Conservation (phyloP, 2,797 vertebrate species). For the Thalassophryne amazonica region DNA sequence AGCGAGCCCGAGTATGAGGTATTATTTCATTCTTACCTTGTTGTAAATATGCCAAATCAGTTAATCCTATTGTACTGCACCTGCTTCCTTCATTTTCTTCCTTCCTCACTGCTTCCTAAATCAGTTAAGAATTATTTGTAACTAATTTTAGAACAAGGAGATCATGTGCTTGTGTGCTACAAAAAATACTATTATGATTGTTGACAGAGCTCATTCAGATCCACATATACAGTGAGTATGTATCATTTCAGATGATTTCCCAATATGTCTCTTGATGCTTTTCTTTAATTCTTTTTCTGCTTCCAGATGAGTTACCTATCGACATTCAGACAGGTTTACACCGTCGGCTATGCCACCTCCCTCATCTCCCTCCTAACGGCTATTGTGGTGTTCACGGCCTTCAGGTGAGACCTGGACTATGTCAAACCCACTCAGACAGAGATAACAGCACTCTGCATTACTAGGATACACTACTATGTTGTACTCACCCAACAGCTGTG, state of each 20-base stretch:
- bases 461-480: background rate
- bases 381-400: constrained; percentile 74
- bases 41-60: constrained; percentile 13
- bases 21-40: background rate
- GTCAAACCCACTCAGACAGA: background rate
- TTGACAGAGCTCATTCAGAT: background rate
- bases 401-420: constrained; percentile 64
- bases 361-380: constrained; percentile 80
- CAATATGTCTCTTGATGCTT: background rate
- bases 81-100: background rate
- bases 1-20: constrained; percentile 81
- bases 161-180: background rate
- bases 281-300: constrained; percentile 2
- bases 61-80: constrained; percentile 2
- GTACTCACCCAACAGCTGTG: background rate
- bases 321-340: constrained; percentile 81
- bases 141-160: background rate
- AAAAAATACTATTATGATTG: background rate
- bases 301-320: constrained; percentile 83
- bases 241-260: background rate
- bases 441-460: background rate
- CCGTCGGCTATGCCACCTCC: constrained; percentile 80
- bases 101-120: background rate
- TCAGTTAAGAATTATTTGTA: background rate
- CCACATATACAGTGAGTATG: background rate